A percentile compares a stretch with the other conserved stretches of the same genome.
Conservation (phyloP, 2,888 invertebrate genomes). For the Amphimallon solstitiale region DNA sequence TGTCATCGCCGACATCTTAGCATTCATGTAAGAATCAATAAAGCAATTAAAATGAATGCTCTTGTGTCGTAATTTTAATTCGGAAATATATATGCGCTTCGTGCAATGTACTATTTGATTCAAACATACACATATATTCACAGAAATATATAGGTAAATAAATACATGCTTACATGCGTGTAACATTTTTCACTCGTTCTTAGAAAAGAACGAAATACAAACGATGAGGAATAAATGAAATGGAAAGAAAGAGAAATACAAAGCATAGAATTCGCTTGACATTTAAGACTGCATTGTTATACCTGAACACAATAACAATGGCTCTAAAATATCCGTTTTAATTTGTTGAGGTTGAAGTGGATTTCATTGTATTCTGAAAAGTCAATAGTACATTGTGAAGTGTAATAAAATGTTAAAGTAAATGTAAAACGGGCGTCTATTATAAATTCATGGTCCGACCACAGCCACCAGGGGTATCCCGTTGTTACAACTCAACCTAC, state of each 20-base stretch:
- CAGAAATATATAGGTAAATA: neutral
- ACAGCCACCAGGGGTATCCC: slow-evolving; percentile 3
- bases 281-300: slow-evolving; percentile 21
- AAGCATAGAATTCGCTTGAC: slow-evolving; percentile 14
- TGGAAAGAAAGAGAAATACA: neutral
- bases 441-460: slow-evolving; percentile 15
- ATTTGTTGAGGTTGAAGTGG: slow-evolving; percentile 24
- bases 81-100: too few species aligned
- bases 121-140: too few species aligned
- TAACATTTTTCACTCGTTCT: neutral
- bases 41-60: too few species aligned
- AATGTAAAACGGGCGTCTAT: slow-evolving; percentile 14
- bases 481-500: too few species aligned
- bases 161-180: neutral
- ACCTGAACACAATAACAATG: slow-evolving; percentile 20
- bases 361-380: slow-evolving; percentile 29
- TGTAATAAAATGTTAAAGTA: slow-evolving; percentile 23
- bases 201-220: neutral
- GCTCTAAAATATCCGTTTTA: slow-evolving; percentile 27
- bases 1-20: too few species aligned
- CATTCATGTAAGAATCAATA: too few species aligned
- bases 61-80: too few species aligned
- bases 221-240: neutral
- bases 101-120: too few species aligned
- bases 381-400: slow-evolving; percentile 29